Percentiles rank a stretch among this genome's conserved stretches.
Evolutionary conservation across 2,113 vertebrate species (phyloP).

Genomic region (Brienomyrus brachyistius): DNA sequence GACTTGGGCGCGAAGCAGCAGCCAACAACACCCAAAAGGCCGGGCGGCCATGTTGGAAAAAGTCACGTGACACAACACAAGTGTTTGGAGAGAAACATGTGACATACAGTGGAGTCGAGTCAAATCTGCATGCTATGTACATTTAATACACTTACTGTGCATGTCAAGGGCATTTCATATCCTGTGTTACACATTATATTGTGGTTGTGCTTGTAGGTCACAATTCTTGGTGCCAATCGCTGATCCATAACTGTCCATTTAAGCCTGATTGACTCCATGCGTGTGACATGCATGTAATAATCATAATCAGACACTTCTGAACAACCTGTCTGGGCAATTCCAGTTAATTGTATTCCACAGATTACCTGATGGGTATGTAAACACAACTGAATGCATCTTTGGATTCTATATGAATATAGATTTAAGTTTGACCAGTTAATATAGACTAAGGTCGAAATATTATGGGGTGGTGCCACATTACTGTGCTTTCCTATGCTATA

Average conservation of each 20-base stretch:
- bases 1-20: neutral
- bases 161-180: neutral
- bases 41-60: neutral
- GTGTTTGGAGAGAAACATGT: neutral
- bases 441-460: neutral
- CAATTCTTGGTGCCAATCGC: neutral
- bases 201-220: neutral
- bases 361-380: neutral
- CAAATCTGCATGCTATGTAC: neutral
- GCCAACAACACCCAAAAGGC: neutral
- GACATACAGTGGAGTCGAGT: slow-evolving; percentile 1
- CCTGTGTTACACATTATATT: neutral
- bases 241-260: neutral
- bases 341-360: neutral
- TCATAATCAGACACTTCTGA: neutral
- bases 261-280: neutral
- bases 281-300: neutral
- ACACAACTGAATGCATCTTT: neutral
- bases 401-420: neutral
- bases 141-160: slow-evolving; percentile 1
- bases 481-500: neutral
- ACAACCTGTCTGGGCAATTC: neutral
- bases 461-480: neutral
- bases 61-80: neutral
- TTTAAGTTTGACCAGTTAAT: neutral